Evolutionary conservation across 2,113 vertebrate genomes (phyloP).

Genomic region (Tympanuchus pallidicinctus): DNA sequence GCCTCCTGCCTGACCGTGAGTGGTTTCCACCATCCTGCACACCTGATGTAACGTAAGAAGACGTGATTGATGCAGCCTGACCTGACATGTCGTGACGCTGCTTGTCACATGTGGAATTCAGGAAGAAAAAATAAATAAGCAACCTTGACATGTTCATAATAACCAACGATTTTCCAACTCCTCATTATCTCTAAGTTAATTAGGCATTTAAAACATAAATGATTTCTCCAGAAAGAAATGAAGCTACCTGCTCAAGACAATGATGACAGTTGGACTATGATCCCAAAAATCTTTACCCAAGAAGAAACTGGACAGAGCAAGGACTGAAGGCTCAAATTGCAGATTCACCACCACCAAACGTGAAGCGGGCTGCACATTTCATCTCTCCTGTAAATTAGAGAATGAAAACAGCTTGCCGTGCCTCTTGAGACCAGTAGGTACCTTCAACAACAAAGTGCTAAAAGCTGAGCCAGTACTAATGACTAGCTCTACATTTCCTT

Average conservation of each 20-base stretch:
- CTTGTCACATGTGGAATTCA: slow-evolving; percentile 47
- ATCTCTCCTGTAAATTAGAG: not conserved
- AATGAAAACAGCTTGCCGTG: not conserved
- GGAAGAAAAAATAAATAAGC: slow-evolving; percentile 28
- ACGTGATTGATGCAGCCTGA: slow-evolving; percentile 65
- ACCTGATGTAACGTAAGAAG: not conserved
- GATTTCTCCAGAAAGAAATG: not conserved
- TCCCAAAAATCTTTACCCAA: not conserved
- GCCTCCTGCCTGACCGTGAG: not conserved
- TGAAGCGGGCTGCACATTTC: not conserved
- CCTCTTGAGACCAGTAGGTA: slow-evolving; percentile 16
- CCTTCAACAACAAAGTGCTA: slow-evolving; percentile 45
- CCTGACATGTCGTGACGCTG: slow-evolving; percentile 42
- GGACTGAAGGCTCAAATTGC: not conserved
- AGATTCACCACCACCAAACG: not conserved
- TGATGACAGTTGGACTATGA: rapidly evolving
- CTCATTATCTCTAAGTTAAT: not conserved
- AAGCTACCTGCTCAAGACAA: not conserved
- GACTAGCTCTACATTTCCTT: not conserved
- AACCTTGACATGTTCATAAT: not conserved
- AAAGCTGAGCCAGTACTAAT: slow-evolving; percentile 53
- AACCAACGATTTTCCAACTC: not conserved
- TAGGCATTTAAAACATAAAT: not conserved
- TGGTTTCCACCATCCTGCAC: slow-evolving; percentile 29
- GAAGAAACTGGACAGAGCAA: not conserved